Conservation (phyloP, 1,140 invertebrate genomes). For the Dendrolimus punctatus region DNA sequence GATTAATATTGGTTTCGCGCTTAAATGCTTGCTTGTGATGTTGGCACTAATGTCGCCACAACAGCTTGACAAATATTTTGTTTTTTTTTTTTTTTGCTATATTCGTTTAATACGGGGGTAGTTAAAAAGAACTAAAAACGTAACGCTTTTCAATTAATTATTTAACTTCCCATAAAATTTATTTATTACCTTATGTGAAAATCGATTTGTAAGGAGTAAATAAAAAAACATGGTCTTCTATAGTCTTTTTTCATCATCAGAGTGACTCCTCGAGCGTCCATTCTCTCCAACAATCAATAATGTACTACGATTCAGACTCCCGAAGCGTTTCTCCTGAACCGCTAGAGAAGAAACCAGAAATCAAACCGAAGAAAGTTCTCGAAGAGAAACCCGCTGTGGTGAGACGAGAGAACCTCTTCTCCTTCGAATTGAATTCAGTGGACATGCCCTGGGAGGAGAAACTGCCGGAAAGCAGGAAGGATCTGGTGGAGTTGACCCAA, state of each 20-base stretch:
- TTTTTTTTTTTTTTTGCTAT: too few species aligned
- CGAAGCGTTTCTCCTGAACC: slow-evolving; percentile 22
- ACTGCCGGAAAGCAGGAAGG: slow-evolving; percentile 10
- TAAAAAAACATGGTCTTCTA: not conserved
- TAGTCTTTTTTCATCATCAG: slow-evolving; percentile 16
- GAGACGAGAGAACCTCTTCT: slow-evolving; percentile 41
- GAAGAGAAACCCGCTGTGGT: slow-evolving; percentile 28
- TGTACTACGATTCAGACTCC: slow-evolving; percentile 44
- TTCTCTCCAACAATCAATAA: slow-evolving; percentile 23
- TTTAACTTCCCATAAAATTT: too few species aligned
- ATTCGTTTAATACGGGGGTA: too few species aligned
- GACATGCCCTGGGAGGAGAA: slow-evolving; percentile 42
- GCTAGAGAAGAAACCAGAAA: slow-evolving; percentile 18
- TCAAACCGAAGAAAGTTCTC: slow-evolving; percentile 20
- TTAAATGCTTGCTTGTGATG: too few species aligned
- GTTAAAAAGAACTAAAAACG: too few species aligned
- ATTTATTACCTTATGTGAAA: too few species aligned
- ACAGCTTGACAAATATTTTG: too few species aligned
- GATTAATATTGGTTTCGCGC: too few species aligned
- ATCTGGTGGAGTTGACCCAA: slow-evolving; percentile 38
- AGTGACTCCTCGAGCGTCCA: slow-evolving; percentile 43
- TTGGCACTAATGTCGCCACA: too few species aligned
- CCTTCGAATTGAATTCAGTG: slow-evolving; percentile 33
- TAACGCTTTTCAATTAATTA: too few species aligned
- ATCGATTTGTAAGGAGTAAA: too few species aligned